Evolutionary conservation across 2,113 vertebrate genomes (phyloP).

Genomic region (Erythrocercus mccallii): DNA sequence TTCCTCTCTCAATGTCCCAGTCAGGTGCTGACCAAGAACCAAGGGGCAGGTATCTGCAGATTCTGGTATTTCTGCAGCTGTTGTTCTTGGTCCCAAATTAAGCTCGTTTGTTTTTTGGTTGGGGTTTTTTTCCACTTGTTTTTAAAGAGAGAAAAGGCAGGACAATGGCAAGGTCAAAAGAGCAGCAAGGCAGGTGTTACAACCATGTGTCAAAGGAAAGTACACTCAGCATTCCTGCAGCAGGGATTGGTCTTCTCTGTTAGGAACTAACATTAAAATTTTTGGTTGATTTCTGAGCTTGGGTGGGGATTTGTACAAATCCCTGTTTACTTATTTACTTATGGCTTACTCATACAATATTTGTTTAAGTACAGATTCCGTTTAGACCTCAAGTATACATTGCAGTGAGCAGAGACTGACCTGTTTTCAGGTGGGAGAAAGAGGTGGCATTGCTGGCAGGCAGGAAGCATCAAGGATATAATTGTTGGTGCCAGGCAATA

Average conservation of each 20-base stretch:
- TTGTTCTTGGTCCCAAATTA: neutral
- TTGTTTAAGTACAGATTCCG: neutral
- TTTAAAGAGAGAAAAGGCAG: neutral
- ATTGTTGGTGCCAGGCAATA: neutral
- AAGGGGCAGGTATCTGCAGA: neutral
- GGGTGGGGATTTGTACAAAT: neutral
- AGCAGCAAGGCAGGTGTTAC: neutral
- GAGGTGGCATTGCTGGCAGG: neutral
- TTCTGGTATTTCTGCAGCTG: neutral
- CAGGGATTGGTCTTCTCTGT: neutral
- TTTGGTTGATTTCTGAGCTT: neutral
- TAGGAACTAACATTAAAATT: neutral
- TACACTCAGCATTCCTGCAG: neutral
- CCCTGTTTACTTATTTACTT: neutral
- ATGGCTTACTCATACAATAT: neutral
- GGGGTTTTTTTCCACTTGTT: neutral
- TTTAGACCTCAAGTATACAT: neutral
- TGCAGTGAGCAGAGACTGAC: neutral
- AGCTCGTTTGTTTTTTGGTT: neutral
- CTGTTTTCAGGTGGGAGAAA: neutral
- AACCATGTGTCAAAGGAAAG: neutral
- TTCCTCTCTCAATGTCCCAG: neutral
- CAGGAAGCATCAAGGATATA: neutral
- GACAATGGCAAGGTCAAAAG: slow-evolving; percentile 18
- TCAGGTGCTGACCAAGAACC: neutral